Conservation (phyloP, 2,888 invertebrate genomes). For the Seira sanloemensis region DNA sequence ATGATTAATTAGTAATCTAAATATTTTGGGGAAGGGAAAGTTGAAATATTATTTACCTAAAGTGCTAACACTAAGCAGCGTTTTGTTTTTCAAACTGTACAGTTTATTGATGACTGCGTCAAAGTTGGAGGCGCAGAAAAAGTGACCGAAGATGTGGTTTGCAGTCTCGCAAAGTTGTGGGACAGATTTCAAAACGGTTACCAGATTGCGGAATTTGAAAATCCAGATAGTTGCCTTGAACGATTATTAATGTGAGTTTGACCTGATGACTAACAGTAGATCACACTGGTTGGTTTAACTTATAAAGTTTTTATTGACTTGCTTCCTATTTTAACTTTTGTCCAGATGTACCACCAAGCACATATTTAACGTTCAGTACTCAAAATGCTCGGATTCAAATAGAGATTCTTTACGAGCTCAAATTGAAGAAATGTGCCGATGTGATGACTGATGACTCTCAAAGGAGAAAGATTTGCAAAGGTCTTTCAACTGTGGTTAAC, state of each 20-base stretch:
- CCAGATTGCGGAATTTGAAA: not conserved
- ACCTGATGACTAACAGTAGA: no score
- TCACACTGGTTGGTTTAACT: no score
- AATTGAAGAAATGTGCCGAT: constrained; percentile 9
- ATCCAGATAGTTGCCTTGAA: constrained; percentile 27
- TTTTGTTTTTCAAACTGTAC: not conserved
- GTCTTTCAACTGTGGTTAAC: constrained; percentile 23
- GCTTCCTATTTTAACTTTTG: constrained; percentile 6
- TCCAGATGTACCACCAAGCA: constrained; percentile 35
- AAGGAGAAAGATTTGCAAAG: not conserved
- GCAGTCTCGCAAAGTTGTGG: constrained; percentile 5
- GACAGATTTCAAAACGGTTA: not conserved
- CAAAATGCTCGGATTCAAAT: not conserved
- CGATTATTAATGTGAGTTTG: constrained; percentile 33
- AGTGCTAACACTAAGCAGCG: not conserved
- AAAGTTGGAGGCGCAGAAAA: not conserved
- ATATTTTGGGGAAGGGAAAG: no score
- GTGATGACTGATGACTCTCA: not conserved
- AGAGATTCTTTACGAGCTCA: no score
- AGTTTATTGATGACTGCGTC: constrained; percentile 15
- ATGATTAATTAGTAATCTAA: no score
- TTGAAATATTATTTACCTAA: no score
- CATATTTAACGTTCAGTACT: constrained; percentile 24
- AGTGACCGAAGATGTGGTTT: constrained; percentile 7
- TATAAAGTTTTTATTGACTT: not conserved